Base-by-base conservation (phyloP, 53 echinoderm and acorn worm species). In the Echinarachnius parma region DNA sequence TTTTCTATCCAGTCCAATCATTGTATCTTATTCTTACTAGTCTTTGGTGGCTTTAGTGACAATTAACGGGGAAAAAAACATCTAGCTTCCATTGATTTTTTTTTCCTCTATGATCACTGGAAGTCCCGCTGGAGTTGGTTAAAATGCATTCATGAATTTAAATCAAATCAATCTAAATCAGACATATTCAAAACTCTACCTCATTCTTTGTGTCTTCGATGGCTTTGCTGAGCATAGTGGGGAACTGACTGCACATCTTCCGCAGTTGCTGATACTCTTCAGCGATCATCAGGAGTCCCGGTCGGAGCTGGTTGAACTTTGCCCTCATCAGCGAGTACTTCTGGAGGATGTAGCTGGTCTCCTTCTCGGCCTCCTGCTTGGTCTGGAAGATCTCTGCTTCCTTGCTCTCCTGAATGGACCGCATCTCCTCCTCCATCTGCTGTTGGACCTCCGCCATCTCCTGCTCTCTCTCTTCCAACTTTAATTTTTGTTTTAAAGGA, bases 221-320 rank as follows among this genome's bases (percentile, higher is more conserved):
- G 10, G 96, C 90, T 9, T 78, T 78, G 35, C 76, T 82, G 21
- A 96, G 81, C 71, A 96, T 78, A 21, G 80, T 58, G 20, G 96
- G 96, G 53, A 96, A 96, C 74, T 96, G 90, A 16, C 78, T 65
- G 44, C 96, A 96, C 62, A 96, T 59, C 5, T 78, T 62, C 47
- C 96, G 67, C 47, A 96, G 80, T 59, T 96, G 90, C 61, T 96
- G 82, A 78, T 96, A 96, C 58, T 96, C 96, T 57, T 90, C 72
- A 9, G 87, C 96, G 34, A 96, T 84, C 22, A 68, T 86, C 66
- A 96, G 80, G 46, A 96, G 78, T 5, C 96, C 91, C 4, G 96
- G 96, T 19, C 91, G 80, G 19, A 96, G 76, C 21, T 83, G 78
- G 7, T 79, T 39, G 65, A 91, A 96, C 74, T 68, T 84, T 49